Conservation (phyloP, 2,113 vertebrate genomes). For the Tragulus kanchil region DNA sequence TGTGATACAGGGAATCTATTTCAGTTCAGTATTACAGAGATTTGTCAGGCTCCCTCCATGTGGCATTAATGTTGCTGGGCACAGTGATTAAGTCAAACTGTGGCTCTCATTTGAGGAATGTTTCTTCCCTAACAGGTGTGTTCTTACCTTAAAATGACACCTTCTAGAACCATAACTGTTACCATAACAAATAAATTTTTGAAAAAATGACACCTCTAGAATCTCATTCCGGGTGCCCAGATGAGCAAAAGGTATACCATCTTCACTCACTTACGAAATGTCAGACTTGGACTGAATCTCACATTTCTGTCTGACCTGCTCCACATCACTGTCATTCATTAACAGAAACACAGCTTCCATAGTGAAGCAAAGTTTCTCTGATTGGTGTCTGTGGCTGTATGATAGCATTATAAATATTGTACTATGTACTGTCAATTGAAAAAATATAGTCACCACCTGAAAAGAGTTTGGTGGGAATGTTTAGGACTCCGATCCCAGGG, state of each 20-base stretch:
- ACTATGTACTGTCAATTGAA: background rate
- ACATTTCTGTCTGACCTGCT: background rate
- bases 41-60: background rate
- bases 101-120: background rate
- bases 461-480: no score
- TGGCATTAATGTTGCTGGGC: background rate
- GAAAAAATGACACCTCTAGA: no score
- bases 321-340: background rate
- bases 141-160: background rate
- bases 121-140: background rate
- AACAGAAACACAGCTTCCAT: background rate
- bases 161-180: background rate
- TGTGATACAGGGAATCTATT: background rate
- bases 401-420: background rate
- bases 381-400: background rate
- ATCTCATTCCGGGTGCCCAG: accelerated
- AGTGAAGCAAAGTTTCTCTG: background rate
- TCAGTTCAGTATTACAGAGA: background rate
- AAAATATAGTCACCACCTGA: no score
- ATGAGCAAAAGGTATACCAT: background rate
- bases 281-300: background rate
- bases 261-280: background rate
- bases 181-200: background rate
- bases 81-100: background rate
- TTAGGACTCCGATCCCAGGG: no score